Conservation (phyloP, 1,140 invertebrate genomes). For the Drosophila aff. region DNA sequence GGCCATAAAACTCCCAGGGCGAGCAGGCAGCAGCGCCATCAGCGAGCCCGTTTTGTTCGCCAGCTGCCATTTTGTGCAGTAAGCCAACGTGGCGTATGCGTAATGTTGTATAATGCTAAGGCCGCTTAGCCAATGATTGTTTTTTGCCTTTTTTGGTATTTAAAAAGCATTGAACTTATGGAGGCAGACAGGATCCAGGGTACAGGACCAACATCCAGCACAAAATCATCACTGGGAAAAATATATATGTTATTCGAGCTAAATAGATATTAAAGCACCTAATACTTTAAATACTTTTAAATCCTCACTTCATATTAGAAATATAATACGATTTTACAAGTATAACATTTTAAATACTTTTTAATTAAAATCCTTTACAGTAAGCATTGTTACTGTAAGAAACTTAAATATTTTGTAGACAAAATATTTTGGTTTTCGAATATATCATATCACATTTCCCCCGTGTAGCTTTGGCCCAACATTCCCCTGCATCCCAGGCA, state of each 20-base stretch:
- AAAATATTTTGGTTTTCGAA: too few species aligned
- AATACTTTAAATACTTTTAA: neutral
- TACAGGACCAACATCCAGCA: conserved; percentile 5
- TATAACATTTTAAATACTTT: too few species aligned
- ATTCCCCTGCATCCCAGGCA: conserved; percentile 49
- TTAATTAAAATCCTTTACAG: too few species aligned
- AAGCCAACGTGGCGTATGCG: conserved; percentile 61
- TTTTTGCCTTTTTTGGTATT: conserved; percentile 52
- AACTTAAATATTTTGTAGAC: too few species aligned
- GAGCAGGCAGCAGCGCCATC: neutral
- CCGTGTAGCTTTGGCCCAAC: conserved; percentile 27
- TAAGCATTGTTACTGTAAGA: too few species aligned
- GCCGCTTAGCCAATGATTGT: conserved; percentile 50
- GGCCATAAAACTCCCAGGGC: conserved; percentile 53
- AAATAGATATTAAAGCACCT: neutral
- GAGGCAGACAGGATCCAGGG: conserved; percentile 6
- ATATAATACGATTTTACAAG: neutral
- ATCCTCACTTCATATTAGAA: neutral
- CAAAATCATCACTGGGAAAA: neutral
- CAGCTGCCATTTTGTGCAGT: conserved; percentile 44
- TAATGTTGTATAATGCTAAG: conserved; percentile 55
- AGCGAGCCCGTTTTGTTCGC: conserved; percentile 7
- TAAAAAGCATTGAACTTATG: conserved; percentile 64
- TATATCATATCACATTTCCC: neutral
- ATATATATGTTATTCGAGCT: neutral